phyloP scores from a whole-genome alignment of 1,140 invertebrate genomes.

The Zeugodacus cucurbitae region DNA sequence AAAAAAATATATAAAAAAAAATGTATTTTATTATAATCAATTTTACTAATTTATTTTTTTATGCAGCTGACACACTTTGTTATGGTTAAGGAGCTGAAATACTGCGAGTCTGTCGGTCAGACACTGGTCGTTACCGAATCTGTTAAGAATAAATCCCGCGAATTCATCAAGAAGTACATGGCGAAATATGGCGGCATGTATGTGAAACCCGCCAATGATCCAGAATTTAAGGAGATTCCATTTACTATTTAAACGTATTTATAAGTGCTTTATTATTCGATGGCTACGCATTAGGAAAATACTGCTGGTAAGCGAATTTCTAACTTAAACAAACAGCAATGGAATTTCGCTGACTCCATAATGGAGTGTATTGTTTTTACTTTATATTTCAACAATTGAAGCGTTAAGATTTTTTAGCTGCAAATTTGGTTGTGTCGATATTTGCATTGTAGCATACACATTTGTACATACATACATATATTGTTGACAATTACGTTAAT shows the following conservation, averaged over 20 bases:
- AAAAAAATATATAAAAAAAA: too few species aligned
- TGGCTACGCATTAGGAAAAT: not conserved
- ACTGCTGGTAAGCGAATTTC: not conserved
- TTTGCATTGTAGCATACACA: not conserved
- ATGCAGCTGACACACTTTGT: conserved; percentile 94
- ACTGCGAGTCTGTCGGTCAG: conserved; percentile 84
- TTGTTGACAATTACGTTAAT: not conserved
- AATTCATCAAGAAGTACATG: conserved; percentile 97
- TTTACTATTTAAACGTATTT: conserved; percentile 39
- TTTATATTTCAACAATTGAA: not conserved
- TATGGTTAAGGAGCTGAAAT: conserved; percentile 95
- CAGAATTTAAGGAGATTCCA: conserved; percentile 49
- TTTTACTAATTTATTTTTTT: not conserved
- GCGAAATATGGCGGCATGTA: conserved; percentile 80
- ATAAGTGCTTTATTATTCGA: not conserved
- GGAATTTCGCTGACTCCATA: not conserved
- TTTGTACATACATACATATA: not conserved
- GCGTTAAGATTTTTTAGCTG: not conserved
- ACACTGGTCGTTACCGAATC: conserved; percentile 91
- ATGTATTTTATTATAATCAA: not conserved
- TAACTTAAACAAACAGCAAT: too few species aligned
- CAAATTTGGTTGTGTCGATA: not conserved
- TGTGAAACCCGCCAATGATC: conserved; percentile 52
- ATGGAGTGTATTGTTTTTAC: too few species aligned
- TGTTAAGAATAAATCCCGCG: conserved; percentile 92